Evolutionary conservation across 2,797 vertebrate genomes (phyloP), one percentile per base, ranked within the genome.

Genomic region (Neopelma chrysocephalum): DNA sequence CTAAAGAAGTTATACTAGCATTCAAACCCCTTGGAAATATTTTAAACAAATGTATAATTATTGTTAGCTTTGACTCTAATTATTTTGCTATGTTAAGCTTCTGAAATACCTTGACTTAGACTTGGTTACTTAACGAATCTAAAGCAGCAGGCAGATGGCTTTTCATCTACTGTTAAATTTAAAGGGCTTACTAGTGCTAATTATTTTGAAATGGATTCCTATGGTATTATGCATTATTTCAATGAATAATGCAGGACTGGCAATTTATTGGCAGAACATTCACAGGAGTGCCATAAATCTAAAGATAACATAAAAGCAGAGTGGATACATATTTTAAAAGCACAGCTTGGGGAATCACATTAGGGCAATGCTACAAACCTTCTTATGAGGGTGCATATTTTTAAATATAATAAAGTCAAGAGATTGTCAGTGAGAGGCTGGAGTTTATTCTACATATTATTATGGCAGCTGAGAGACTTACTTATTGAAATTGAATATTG

Each of bases 161-260:
- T 95, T 97, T 96, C 82, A 77, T 95, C 94, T 95, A 92, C 84
- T 96, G 94, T 93, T 96, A 94, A 92, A 90, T 91, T 92, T 94
- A 93, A 91, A 90, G 70, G 73, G 47, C 83, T 95, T 94, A 90
- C 88, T 90, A 26, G 29, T 71, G 71, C 73, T 97, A 97, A 97
- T 97, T 94, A 97, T 96, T 96, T 91, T 94, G 93, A 96, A 96
- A 96, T 81, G 18, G 78, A 89, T 94, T 96, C 89, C 75, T 95
- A 48, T 0, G 4, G 56, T 95, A 96, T 89, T 91, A 95, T 93
- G 80, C 90, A 77, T 91, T 97, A 91, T 96, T 94, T 95, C 87
- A 93, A 89, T 95, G 94, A 96, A 96, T 96, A 96, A 97, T 97
- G 77, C 66, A 96, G 72, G 29, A 91, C 78, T 86, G 66, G 84